Conservation (phyloP, 2,888 invertebrate genomes). For the Drosophila falleni region DNA sequence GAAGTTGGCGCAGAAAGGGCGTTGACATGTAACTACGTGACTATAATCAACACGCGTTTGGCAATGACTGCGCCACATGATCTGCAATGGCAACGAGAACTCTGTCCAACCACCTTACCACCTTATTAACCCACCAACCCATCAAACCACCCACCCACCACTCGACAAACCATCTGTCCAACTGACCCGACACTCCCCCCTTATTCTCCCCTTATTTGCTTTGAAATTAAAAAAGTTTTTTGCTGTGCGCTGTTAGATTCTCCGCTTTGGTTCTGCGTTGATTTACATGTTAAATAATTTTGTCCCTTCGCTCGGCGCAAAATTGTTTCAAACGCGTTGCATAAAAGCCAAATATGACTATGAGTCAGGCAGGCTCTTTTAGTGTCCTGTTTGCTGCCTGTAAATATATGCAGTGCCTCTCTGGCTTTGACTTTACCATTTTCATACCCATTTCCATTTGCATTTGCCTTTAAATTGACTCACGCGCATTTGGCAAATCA, state of each 20-base stretch:
- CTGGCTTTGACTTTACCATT: slow-evolving; percentile 1
- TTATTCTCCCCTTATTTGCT: slow-evolving; percentile 64
- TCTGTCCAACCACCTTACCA: neutral
- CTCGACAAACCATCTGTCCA: slow-evolving; percentile 2
- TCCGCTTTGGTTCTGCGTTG: slow-evolving; percentile 54
- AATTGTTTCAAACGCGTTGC: slow-evolving; percentile 66
- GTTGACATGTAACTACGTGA: slow-evolving; percentile 72
- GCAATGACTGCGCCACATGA: slow-evolving; percentile 52
- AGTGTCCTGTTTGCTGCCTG: slow-evolving; percentile 47
- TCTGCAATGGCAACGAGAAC: slow-evolving; percentile 30
- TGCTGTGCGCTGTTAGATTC: slow-evolving; percentile 63
- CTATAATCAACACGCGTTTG: slow-evolving; percentile 68
- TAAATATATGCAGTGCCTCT: slow-evolving; percentile 57
- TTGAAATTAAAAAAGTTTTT: slow-evolving; percentile 80
- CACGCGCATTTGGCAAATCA: slow-evolving; percentile 63
- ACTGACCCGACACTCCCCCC: slow-evolving; percentile 19
- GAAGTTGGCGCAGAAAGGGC: slow-evolving; percentile 46
- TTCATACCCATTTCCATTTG: neutral
- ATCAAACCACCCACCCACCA: neutral
- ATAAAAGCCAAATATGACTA: slow-evolving; percentile 71
- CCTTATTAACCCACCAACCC: neutral
- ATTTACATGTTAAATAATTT: slow-evolving; percentile 81
- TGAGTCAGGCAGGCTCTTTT: slow-evolving; percentile 29
- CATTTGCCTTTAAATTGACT: slow-evolving; percentile 42
- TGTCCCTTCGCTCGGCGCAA: slow-evolving; percentile 46